These are phyloP conservation scores for Epizoanthus scotinus DNA, from an alignment of 92 coral and sea anemone species.

Conservation along the genomic window DNA sequence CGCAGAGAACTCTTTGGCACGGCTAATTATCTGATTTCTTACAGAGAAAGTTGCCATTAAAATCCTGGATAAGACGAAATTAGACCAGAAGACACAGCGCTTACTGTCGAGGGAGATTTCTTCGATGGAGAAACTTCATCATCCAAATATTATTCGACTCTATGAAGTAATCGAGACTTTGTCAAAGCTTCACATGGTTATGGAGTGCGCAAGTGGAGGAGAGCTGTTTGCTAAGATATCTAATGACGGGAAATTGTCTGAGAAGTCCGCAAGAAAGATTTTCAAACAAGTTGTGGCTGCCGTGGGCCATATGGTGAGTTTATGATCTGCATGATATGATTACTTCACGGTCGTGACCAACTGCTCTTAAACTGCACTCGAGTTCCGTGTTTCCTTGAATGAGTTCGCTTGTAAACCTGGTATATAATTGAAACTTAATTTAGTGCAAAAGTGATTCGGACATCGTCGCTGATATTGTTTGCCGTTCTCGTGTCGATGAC, in stretches of 20 bases:
- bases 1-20: neutral
- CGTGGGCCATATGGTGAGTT: slow-evolving; percentile 93
- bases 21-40: slow-evolving; percentile 33
- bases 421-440: neutral
- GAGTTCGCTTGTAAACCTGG: neutral
- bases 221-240: slow-evolving; percentile 98
- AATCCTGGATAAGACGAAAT: slow-evolving; percentile 95
- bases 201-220: slow-evolving; percentile 98
- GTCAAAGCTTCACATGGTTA: slow-evolving; percentile 89
- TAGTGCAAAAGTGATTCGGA: neutral
- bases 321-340: slow-evolving; percentile 20
- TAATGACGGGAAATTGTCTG: slow-evolving; percentile 91
- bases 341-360: slow-evolving; percentile 1
- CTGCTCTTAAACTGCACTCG: neutral
- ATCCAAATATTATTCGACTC: slow-evolving; percentile 91
- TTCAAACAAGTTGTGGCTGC: slow-evolving; percentile 92
- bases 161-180: slow-evolving; percentile 97
- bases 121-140: slow-evolving; percentile 96
- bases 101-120: slow-evolving; percentile 94
- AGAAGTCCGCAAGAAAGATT: slow-evolving; percentile 78
- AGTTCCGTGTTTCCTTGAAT: neutral
- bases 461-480: neutral
- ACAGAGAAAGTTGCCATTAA: slow-evolving; percentile 98
- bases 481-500: neutral
- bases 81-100: slow-evolving; percentile 95